Percentiles rank a stretch among this genome's conserved stretches.
Evolutionary conservation across 2,888 invertebrate genomes (phyloP).

Genomic region (Furcula furcula): DNA sequence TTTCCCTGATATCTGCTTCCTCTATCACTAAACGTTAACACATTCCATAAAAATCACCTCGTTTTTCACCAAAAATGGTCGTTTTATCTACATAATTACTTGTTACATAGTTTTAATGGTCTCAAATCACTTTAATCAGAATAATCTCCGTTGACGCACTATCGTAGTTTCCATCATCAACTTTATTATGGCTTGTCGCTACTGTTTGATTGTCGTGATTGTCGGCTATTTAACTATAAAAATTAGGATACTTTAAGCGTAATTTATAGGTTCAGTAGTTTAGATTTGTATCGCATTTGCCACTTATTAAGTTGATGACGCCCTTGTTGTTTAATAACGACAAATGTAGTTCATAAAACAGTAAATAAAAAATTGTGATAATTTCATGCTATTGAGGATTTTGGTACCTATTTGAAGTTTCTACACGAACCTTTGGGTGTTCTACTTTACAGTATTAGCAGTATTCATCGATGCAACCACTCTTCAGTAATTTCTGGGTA

Average conservation of each 20-base stretch:
- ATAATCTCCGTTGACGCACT: slow-evolving; percentile 7
- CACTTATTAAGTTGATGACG: slow-evolving; percentile 2
- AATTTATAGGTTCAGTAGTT: slow-evolving; percentile 13
- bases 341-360: too few species aligned
- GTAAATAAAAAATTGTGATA: too few species aligned
- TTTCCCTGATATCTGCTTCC: too few species aligned
- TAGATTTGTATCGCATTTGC: slow-evolving; percentile 13
- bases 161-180: slow-evolving; percentile 25
- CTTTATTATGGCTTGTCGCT: slow-evolving; percentile 19
- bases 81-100: background rate
- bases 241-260: slow-evolving; percentile 14
- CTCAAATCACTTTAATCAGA: slow-evolving; percentile 6
- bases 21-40: background rate
- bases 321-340: too few species aligned
- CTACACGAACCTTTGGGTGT: too few species aligned
- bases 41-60: background rate
- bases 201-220: slow-evolving; percentile 19
- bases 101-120: slow-evolving; percentile 3
- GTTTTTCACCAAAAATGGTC: background rate
- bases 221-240: slow-evolving; percentile 20
- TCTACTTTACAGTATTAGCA: too few species aligned
- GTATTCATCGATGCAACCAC: too few species aligned
- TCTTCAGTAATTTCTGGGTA: too few species aligned
- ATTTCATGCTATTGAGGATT: too few species aligned
- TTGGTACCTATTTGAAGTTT: too few species aligned